Evolutionary conservation across 2,888 invertebrate genomes (phyloP), one percentile per base, ranked within the genome.

Genomic region (Acleris laterana): DNA sequence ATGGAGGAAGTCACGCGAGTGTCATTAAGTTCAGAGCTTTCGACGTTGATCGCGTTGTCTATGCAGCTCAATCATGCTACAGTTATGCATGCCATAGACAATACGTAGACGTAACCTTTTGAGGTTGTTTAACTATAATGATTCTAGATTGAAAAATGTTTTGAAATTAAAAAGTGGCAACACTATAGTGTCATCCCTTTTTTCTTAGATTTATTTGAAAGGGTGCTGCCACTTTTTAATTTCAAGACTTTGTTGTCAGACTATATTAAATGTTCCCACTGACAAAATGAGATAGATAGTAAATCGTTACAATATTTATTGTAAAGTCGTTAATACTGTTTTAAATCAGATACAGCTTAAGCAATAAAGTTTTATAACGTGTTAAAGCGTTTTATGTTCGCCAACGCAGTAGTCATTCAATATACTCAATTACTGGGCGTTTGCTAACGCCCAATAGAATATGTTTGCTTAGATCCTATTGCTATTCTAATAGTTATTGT

Each of bases 1-100:
- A 66, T 70, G 48, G 69, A 77, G 79, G 80, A 80, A 81, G 74
- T 81, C 84, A 83, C 80, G 83, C 72, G 69, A 74, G 68, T 68
- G 69, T 71, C 75, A 82, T 81, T 79, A 82, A 56, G 53, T 58
- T 67, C 56, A 69, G 70, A 78, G 74, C 78, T 77, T 75, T 78
- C 75, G 74, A 77, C 72, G 75, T 13, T 13, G 38, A 75, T 79
- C 75, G 72, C 73, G 74, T 74, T 74, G 73, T 73, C 73, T 70
- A 58, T 69, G 69, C 51, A 48, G 62, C 52, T 62, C 67, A 60
- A 62, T 66, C 66, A 66, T 66, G 61, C 51, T 61, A 61, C 57
- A 48, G 51, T 57, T 66, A 62, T 51, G 46, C 44, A 50, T 13
- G 38, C 3, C 4, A 38, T 55, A 55, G 19, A 32, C 52, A 28